Evolutionary conservation across 1,140 invertebrate genomes (phyloP).

Genomic region (Tetramorium simillimum): DNA sequence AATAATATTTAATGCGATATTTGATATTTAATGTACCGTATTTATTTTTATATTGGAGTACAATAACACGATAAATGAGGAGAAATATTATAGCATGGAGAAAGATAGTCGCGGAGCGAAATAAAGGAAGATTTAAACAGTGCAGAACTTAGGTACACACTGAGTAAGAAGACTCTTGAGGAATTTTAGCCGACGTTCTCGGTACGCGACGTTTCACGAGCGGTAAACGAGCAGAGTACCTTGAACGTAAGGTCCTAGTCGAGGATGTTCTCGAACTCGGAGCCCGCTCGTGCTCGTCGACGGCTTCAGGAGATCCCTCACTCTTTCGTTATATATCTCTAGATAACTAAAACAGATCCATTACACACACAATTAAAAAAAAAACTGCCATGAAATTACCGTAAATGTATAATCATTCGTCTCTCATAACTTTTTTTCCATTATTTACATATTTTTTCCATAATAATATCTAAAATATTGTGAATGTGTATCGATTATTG

Average conservation of each 20-base stretch:
- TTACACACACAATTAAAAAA: slow-evolving; percentile 32
- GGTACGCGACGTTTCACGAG: slow-evolving; percentile 21
- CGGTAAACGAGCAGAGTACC: slow-evolving; percentile 84
- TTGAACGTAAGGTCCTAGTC: slow-evolving; percentile 95
- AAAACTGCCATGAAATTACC: background rate
- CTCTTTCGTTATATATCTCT: slow-evolving; percentile 95
- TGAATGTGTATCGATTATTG: background rate
- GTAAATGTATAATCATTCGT: background rate
- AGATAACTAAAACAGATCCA: slow-evolving; percentile 88
- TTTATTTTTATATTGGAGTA: slow-evolving; percentile 17
- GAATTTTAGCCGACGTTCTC: slow-evolving; percentile 18
- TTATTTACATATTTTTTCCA: background rate
- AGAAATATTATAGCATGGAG: background rate
- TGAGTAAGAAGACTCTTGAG: slow-evolving; percentile 37
- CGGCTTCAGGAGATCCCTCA: slow-evolving; percentile 90
- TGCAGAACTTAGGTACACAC: slow-evolving; percentile 29
- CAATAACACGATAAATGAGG: background rate
- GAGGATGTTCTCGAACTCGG: slow-evolving; percentile 94
- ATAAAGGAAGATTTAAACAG: slow-evolving; percentile 29
- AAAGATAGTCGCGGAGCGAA: background rate
- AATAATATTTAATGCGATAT: background rate
- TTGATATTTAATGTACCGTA: background rate
- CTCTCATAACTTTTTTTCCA: background rate
- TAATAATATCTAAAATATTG: background rate
- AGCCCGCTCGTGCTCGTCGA: slow-evolving; percentile 87